Conservation (phyloP, 2,888 invertebrate species). For the Himalopsyche japonica region DNA sequence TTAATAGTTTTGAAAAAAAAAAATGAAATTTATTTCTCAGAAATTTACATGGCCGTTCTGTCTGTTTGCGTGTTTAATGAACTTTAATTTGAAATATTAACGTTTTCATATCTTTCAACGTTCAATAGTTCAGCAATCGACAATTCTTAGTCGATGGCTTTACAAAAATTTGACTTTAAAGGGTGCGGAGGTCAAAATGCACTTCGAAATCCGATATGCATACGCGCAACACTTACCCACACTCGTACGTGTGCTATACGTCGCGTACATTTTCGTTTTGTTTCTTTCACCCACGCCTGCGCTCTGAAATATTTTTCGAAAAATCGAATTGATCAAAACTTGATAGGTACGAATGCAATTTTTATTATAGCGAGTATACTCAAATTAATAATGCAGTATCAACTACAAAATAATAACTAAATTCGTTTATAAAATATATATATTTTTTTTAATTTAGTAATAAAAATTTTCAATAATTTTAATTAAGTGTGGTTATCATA, state of each 20-base stretch:
- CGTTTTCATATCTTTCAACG: background rate
- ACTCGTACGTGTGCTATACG: background rate
- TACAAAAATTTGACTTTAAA: background rate
- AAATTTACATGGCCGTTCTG: too few species aligned
- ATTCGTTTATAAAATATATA: too few species aligned
- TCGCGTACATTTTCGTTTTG: background rate
- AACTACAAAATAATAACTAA: too few species aligned
- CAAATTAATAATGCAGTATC: too few species aligned
- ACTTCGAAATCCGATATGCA: background rate
- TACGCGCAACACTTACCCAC: background rate
- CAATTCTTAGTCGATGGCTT: background rate
- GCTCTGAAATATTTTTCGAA: background rate
- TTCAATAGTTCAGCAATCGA: background rate
- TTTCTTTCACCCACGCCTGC: background rate
- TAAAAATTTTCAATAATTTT: too few species aligned
- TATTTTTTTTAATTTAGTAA: too few species aligned
- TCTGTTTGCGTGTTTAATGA: too few species aligned
- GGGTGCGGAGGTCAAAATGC: constrained; percentile 1
- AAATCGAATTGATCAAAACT: background rate
- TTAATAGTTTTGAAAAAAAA: too few species aligned
- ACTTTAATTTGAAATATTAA: background rate
- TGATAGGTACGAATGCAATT: background rate
- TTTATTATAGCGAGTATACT: too few species aligned
- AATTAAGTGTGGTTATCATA: too few species aligned
- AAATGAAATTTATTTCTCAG: too few species aligned